These are phyloP conservation scores for Furnarius figulus DNA, from an alignment of 2,113 vertebrate species.

Conservation along the genomic window DNA sequence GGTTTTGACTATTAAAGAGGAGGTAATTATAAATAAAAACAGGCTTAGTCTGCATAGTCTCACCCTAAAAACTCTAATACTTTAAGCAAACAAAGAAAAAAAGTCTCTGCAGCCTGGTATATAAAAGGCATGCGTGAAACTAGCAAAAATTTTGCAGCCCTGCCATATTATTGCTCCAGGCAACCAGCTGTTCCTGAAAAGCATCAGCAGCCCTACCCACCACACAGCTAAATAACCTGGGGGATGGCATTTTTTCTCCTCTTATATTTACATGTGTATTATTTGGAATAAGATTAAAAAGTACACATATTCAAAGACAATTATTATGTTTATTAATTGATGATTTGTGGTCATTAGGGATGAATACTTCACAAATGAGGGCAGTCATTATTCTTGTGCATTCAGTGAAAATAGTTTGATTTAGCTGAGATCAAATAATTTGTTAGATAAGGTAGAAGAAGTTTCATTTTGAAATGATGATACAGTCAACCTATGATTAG, in stretches of 20 bases:
- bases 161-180: not conserved
- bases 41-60: not conserved
- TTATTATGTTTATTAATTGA: not conserved
- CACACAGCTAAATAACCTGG: not conserved
- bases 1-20: not conserved
- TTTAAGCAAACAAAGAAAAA: not conserved
- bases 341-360: not conserved
- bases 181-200: not conserved
- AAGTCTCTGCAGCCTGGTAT: not conserved
- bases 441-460: not conserved
- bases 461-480: not conserved
- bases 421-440: not conserved
- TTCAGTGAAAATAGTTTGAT: not conserved
- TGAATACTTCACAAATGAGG: not conserved
- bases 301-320: not conserved
- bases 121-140: not conserved
- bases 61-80: not conserved
- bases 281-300: not conserved
- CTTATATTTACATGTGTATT: not conserved
- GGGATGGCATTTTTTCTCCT: not conserved
- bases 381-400: not conserved
- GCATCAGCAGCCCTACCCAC: not conserved
- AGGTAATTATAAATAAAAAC: not conserved
- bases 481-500: not conserved
- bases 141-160: not conserved